Evolutionary conservation across 2,797 vertebrate genomes (phyloP), one percentile per base, ranked within the genome.

Genomic region (Cygnus olor): DNA sequence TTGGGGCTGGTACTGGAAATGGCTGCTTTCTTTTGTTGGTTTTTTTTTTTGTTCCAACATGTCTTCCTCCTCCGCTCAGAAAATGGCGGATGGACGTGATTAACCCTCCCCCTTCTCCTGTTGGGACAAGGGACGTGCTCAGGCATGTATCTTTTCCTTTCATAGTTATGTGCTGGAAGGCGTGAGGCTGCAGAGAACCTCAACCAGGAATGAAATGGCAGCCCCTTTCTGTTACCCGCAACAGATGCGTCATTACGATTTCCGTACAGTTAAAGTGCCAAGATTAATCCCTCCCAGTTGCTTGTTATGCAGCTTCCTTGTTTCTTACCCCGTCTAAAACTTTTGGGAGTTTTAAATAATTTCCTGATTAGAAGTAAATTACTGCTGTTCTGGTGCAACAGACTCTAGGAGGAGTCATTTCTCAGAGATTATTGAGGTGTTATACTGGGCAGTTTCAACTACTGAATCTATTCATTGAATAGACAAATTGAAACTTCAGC

Each of bases 11-110:
- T 89, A 80, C 91, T 98, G 98, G 98, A 99, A 99, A 99, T 99
- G 99, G 99, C 99, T 99, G 99, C 98, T 99, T 97, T 98, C 99
- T 99, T 99, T 99, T 99, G 98, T 99, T 99, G 98, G 98, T 97
- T 98, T 98, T 98, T 98, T 98, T 98, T 99, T 99, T 98, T 98
- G 98, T 98, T 99, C 98, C 98, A 99, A 99, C 99, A 99, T 99
- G 99, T 99, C 99, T 98, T 98, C 98, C 98, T 98, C 98, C 98
- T 97, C 98, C 96, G 97, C 97, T 98, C 89, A 99, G 98, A 99
- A 99, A 99, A 99, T 99, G 99, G 99, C 99, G 99, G 99, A 98
- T 97, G 97, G 98, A 96, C 89, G 94, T 97, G 97, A 97, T 97
- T 98, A 97, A 98, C 96, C 97, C 96, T 97, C 94, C 94, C 95